Conservation (phyloP, 2,888 invertebrate genomes). For the Sarcophaga rosellei region DNA sequence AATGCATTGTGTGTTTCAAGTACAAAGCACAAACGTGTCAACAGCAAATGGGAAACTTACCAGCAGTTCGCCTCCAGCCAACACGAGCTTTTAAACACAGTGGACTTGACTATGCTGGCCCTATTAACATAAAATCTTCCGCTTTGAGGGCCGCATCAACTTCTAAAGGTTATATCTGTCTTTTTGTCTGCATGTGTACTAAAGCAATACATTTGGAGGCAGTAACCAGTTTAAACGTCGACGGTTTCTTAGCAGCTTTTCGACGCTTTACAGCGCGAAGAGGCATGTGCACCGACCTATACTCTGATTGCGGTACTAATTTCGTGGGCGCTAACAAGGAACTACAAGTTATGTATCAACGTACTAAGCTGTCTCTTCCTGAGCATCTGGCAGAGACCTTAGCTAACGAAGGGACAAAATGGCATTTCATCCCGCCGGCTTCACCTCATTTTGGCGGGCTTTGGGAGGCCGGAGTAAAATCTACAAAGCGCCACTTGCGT, state of each 20-base stretch:
- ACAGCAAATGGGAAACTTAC: constrained; percentile 46
- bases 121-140: constrained; percentile 41
- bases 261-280: constrained; percentile 18
- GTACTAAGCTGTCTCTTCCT: constrained; percentile 1
- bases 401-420: constrained; percentile 24
- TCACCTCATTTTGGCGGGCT: constrained; percentile 44
- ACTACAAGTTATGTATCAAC: constrained; percentile 25
- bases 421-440: constrained; percentile 45
- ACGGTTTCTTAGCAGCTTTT: constrained; percentile 40
- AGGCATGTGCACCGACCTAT: constrained; percentile 30
- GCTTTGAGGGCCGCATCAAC: constrained; percentile 22
- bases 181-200: constrained; percentile 54
- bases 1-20: constrained; percentile 14
- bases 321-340: constrained; percentile 41
- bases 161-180: constrained; percentile 47
- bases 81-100: constrained; percentile 46
- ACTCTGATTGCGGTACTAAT: too few relatives aligned
- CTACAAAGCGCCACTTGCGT: constrained; percentile 9
- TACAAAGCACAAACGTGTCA: constrained; percentile 24
- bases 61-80: constrained; percentile 43
- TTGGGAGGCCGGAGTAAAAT: constrained; percentile 19
- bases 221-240: constrained; percentile 9
- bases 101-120: constrained; percentile 57
- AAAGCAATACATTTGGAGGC: constrained; percentile 46
- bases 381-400: constrained; percentile 23